Evolutionary conservation across 2,113 vertebrate genomes (phyloP), one percentile per base, ranked within the genome.

Genomic region (Balaenoptera acutorostrata): DNA sequence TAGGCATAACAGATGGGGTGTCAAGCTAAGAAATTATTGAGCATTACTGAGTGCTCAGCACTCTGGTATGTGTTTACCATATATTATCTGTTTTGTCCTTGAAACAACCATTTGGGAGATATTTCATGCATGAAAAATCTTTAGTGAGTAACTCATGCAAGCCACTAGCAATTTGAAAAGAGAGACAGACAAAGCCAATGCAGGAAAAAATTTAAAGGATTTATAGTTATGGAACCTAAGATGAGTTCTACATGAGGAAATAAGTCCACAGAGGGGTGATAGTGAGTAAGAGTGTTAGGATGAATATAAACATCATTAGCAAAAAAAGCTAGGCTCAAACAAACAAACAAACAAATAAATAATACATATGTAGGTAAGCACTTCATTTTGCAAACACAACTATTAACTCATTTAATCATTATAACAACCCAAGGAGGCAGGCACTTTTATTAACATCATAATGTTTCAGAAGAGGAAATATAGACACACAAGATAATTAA

Each of bases 111-210:
- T n/a, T 78, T 33, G 25, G 59, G 46, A 90, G 14, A 95, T 64
- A 97, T 89, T 95, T 97, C 89, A 97, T 95, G 68, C 75, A 95
- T 97, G 83, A 93, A 96, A 96, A 95, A 91, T 93, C 39, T 94
- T 97, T 80, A 89, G 39, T 91, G 21, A 93, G 9, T 93, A 95
- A 93, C n/a, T 85, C 31, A 90, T 72, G 77, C 66, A 94, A 95
- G n/a, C 6, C 46, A 91, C 49, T 57, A 92, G 21, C 55, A 85
- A 68, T 86, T 63, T 94, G 61, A 61, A 96, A 86, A 72, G 0
- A 90, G 66, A 18, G 9, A 2, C 41, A 97, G 29, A 36, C 11
- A 95, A 96, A 96, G 74, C 2, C 36, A 78, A 72, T 41, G 3
- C 4, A 66, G 25, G 17, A 88, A 93, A 88, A 41, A 2, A 5